Evolutionary conservation across 2,888 invertebrate genomes (phyloP).

Genomic region (Sceliomorpha sp.): DNA sequence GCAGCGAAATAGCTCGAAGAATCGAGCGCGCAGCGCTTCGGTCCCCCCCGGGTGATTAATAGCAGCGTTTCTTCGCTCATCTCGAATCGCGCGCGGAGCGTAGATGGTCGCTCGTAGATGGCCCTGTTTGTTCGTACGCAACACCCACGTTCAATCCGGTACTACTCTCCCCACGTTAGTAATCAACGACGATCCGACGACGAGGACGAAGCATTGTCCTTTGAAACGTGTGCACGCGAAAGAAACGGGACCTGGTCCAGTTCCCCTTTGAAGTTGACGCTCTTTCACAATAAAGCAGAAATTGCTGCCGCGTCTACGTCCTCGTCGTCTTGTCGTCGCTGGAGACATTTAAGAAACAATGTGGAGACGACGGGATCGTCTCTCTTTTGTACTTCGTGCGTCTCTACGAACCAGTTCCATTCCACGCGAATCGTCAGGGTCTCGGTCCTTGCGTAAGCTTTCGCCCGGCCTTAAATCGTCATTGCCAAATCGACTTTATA

Average conservation of each 20-base stretch:
- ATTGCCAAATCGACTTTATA: too few relatives aligned
- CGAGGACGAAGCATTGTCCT: constrained; percentile 62
- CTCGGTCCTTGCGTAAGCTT: neutral
- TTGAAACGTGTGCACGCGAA: constrained; percentile 63
- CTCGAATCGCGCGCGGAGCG: neutral
- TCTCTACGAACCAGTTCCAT: constrained; percentile 20
- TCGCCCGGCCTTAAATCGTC: constrained; percentile 5
- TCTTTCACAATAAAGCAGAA: constrained; percentile 47
- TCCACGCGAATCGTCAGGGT: constrained; percentile 7
- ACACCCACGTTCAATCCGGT: constrained; percentile 50
- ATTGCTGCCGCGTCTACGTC: constrained; percentile 56
- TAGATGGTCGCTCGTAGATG: constrained; percentile 9
- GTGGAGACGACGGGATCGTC: constrained; percentile 60
- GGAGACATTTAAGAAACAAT: constrained; percentile 59
- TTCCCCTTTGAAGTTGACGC: constrained; percentile 54
- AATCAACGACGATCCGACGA: constrained; percentile 72
- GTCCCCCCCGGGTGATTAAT: constrained; percentile 70
- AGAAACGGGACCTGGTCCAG: constrained; percentile 49
- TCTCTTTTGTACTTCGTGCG: constrained; percentile 54
- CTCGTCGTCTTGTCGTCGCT: constrained; percentile 56
- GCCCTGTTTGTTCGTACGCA: constrained; percentile 44
- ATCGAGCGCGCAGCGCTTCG: constrained; percentile 67
- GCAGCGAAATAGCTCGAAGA: constrained; percentile 63
- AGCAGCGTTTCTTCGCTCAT: constrained; percentile 62
- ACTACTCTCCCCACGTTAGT: constrained; percentile 56